Evolutionary conservation across 2,113 vertebrate species (phyloP), one percentile per base, ranked within the genome.

Genomic region (Rhinoderma darwinii): DNA sequence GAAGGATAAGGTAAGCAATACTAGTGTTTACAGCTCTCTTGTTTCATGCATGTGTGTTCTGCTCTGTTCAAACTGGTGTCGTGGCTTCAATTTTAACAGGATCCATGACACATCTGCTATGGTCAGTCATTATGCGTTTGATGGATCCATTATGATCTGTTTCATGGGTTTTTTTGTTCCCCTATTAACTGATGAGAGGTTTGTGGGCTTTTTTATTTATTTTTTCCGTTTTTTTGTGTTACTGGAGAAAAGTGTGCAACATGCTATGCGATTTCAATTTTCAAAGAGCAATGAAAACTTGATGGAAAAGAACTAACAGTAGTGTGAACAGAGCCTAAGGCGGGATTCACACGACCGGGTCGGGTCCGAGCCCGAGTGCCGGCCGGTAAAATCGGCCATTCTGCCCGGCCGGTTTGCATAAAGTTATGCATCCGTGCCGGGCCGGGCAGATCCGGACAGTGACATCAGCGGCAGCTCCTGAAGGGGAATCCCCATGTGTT

Each of bases 1-100:
- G 54, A 99, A 99, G 92, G 98, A 99, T 89, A 99, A 99, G 96
- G 98, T 99, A 56, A 80, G 92, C 73, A 41, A 20, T 56, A 10
- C 22, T 2, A 20, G 4, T 8, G 50, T 20, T 82, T 47, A 14
- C 3, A 17, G 5, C 25, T 43, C 1, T n/a, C 14, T n/a, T n/a
- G n/a, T n/a, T n/a, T n/a, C n/a, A n/a, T n/a, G n/a, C n/a, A n/a
- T n/a, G 32, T 72, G 18, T 72, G 68, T n/a, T n/a, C n/a, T n/a
- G n/a, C n/a, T n/a, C n/a, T 72, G 1, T 8, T 25, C 4, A 59
- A 20, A 59, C 66, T 72, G 56, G 8, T n/a, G 25, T 61, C 61
- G 30, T 63, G 61, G 61, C n/a, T 63, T 63, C 56, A 9, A 25
- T 2, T 11, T 54, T 54, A 2, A 18, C 15, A 54, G 18, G 18